These are phyloP conservation scores for Aphaenogaster ashmeadi DNA, from an alignment of 1,140 invertebrate species.

Conservation along the genomic window DNA sequence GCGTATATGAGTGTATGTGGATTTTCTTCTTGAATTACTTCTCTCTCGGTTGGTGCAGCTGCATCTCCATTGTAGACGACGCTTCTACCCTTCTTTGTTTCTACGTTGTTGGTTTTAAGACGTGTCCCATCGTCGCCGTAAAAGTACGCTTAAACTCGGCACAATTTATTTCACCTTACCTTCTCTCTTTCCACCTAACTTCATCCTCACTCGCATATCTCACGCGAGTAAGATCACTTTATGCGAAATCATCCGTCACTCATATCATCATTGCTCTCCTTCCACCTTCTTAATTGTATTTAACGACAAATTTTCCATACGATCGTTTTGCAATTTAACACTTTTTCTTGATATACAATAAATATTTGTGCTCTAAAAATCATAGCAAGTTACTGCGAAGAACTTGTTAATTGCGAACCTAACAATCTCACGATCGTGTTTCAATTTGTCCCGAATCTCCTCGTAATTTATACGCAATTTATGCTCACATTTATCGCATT, in stretches of 20 bases:
- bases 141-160: conserved; percentile 72
- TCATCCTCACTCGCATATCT: not conserved
- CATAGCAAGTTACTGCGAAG: not conserved
- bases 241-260: conserved; percentile 5
- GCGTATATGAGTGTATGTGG: too few relatives aligned
- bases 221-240: conserved; percentile 18
- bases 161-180: conserved; percentile 77
- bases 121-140: conserved; percentile 56
- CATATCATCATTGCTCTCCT: not conserved
- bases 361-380: not conserved
- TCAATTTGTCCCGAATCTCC: conserved; percentile 28
- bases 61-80: conserved; percentile 2
- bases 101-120: conserved; percentile 69
- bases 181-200: not conserved
- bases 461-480: conserved; percentile 47
- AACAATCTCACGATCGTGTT: conserved; percentile 26
- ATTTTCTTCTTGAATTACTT: conserved; percentile 23
- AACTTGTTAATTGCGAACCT: conserved; percentile 31
- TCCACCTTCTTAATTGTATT: not conserved
- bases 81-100: conserved; percentile 39
- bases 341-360: conserved; percentile 6
- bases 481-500: not conserved
- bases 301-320: not conserved
- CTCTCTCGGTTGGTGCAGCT: conserved; percentile 38
- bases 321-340: not conserved